Percentiles rank a stretch among this genome's conserved stretches.
These are phyloP conservation scores for Rhagologus leucostigma DNA, from an alignment of 2,113 vertebrate species.

Conservation along the genomic window DNA sequence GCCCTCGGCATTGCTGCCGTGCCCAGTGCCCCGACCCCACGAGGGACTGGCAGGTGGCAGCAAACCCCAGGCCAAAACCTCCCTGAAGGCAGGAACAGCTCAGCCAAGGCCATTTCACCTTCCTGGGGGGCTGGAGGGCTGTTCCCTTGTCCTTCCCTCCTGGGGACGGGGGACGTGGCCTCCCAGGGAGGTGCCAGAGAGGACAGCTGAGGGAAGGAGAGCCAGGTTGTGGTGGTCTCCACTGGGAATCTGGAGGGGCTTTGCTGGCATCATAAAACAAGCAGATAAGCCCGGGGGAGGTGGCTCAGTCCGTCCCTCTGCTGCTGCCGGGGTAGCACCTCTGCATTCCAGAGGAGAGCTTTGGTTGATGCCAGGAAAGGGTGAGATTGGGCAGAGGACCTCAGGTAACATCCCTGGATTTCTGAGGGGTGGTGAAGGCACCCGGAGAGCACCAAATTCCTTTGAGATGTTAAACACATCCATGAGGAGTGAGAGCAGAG, in stretches of 20 bases:
- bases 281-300: fast-evolving
- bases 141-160: neutral
- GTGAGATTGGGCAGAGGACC: neutral
- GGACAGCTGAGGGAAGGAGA: neutral
- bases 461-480: neutral
- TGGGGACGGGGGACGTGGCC: fast-evolving
- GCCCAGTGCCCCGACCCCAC: fast-evolving
- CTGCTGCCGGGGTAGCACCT: neutral
- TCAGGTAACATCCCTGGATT: neutral
- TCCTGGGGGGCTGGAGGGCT: neutral
- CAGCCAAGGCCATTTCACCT: neutral
- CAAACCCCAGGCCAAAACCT: neutral
- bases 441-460: neutral
- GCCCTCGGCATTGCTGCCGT: fast-evolving
- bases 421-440: neutral
- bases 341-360: neutral
- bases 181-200: neutral
- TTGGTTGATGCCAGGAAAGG: neutral
- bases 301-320: neutral
- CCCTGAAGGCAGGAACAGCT: neutral
- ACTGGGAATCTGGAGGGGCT: neutral
- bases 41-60: fast-evolving
- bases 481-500: neutral
- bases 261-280: too few species aligned
- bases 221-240: neutral